Conservation (phyloP, 1,140 invertebrate genomes). For the Drosophila takahashii region DNA sequence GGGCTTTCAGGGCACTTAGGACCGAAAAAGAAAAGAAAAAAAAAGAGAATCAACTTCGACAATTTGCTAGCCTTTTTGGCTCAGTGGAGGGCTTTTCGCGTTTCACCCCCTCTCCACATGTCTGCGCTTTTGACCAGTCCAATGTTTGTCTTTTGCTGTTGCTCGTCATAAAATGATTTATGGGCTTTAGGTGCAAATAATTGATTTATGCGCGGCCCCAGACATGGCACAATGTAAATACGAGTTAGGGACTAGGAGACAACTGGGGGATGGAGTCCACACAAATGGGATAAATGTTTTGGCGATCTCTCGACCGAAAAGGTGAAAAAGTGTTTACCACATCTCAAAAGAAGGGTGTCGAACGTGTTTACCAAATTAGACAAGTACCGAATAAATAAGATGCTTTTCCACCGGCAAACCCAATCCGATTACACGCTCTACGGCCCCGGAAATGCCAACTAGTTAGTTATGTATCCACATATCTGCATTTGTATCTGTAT, state of each 20-base stretch:
- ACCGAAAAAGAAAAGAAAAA: conserved; percentile 6
- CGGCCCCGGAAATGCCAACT: conserved; percentile 63
- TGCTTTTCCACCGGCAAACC: conserved; percentile 10
- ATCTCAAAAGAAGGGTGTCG: background rate
- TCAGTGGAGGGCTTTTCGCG: conserved; percentile 33
- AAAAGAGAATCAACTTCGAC: conserved; percentile 24
- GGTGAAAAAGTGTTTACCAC: conserved; percentile 1
- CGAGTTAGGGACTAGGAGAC: conserved; percentile 7
- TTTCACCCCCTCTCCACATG: conserved; percentile 7
- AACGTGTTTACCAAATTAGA: conserved; percentile 9
- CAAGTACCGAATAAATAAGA: conserved; percentile 2
- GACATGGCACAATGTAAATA: conserved; percentile 44
- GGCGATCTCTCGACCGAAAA: conserved; percentile 12
- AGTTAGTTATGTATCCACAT: conserved; percentile 25
- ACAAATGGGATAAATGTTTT: conserved; percentile 11
- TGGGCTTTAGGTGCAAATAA: conserved; percentile 73
- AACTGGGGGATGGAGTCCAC: background rate
- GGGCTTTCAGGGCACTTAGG: conserved; percentile 65
- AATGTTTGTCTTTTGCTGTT: conserved; percentile 61
- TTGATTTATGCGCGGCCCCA: conserved; percentile 65
- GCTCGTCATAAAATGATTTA: conserved; percentile 72
- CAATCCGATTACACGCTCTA: conserved; percentile 26
- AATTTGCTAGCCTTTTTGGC: conserved; percentile 65
- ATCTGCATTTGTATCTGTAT: conserved; percentile 28
- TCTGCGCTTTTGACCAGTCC: conserved; percentile 55